phyloP scores from a whole-genome alignment of 2,888 invertebrate species.

The Carcina quercana region DNA sequence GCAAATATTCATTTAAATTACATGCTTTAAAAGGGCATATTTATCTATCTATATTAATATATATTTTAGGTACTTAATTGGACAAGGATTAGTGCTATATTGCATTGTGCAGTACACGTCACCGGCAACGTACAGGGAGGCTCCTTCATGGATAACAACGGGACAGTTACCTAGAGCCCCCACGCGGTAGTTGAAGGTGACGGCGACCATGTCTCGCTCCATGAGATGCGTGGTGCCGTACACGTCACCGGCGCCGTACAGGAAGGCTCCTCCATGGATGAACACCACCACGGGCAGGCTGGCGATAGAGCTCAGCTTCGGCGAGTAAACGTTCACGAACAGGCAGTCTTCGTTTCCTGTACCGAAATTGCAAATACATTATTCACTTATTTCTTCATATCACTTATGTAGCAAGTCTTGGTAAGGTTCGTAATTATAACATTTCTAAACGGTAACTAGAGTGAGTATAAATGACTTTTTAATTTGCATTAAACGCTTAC shows the following conservation, averaged over 20 bases:
- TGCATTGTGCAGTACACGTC: no score
- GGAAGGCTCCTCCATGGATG: conserved; percentile 76
- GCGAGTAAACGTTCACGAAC: conserved; percentile 72
- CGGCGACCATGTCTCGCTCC: conserved; percentile 72
- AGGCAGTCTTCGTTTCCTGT: conserved; percentile 70
- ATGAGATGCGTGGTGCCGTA: conserved; percentile 72
- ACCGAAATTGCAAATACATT: neutral
- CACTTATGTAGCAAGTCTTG: no score
- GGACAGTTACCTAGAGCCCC: conserved; percentile 70
- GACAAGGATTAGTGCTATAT: no score
- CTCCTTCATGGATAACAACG: conserved; percentile 75
- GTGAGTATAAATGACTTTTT: no score
- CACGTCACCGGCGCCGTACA: conserved; percentile 65
- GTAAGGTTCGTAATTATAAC: no score
- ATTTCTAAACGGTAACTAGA: no score
- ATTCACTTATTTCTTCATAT: neutral
- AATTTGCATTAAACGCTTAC: no score
- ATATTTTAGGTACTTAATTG: no score
- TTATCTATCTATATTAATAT: no score
- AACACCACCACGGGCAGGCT: conserved; percentile 69
- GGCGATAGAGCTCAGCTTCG: conserved; percentile 30
- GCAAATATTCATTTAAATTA: no score
- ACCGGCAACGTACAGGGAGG: conserved; percentile 73
- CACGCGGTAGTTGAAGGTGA: conserved; percentile 77
- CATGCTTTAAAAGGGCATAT: no score